These are phyloP conservation scores for Anolis carolinensis DNA, from an alignment of 2,113 vertebrate species.

Conservation along the genomic window DNA sequence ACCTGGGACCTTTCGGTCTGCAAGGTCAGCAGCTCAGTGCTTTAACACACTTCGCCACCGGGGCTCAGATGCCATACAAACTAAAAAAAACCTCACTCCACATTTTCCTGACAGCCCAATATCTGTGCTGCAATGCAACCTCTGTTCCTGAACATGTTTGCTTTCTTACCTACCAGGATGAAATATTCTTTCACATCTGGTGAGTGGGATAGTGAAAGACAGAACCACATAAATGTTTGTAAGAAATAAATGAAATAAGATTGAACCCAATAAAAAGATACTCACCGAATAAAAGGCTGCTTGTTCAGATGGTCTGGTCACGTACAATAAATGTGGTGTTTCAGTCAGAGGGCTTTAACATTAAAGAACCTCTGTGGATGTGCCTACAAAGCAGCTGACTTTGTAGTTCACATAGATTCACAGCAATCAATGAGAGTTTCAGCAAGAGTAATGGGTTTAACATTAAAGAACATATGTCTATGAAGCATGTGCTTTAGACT, in stretches of 20 bases:
- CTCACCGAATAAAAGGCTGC: background rate
- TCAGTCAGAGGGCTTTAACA: background rate
- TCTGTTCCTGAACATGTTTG: background rate
- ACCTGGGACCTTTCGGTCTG: too few relatives aligned
- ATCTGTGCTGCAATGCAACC: background rate
- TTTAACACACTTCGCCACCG: too few relatives aligned
- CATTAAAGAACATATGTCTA: background rate
- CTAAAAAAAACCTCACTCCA: background rate
- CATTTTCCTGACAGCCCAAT: background rate
- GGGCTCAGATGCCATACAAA: too few relatives aligned
- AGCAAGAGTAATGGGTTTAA: slow-evolving; percentile 9
- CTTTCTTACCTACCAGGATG: background rate
- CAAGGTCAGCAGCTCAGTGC: too few relatives aligned
- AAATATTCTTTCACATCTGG: background rate
- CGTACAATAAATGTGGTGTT: background rate
- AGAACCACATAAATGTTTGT: background rate
- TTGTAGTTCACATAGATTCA: background rate
- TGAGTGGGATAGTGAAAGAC: background rate
- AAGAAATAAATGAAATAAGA: background rate
- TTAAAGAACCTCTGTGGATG: background rate
- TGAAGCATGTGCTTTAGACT: background rate
- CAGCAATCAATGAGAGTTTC: slow-evolving; percentile 16
- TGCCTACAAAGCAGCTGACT: slow-evolving; percentile 11
- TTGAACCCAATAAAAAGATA: background rate
- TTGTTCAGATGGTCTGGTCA: background rate